Evolutionary conservation across 30 jellyfish, hydroid and myxozoan genomes (phyloP).

Genomic region (Aurelia aurita complex sp. Pacific): DNA sequence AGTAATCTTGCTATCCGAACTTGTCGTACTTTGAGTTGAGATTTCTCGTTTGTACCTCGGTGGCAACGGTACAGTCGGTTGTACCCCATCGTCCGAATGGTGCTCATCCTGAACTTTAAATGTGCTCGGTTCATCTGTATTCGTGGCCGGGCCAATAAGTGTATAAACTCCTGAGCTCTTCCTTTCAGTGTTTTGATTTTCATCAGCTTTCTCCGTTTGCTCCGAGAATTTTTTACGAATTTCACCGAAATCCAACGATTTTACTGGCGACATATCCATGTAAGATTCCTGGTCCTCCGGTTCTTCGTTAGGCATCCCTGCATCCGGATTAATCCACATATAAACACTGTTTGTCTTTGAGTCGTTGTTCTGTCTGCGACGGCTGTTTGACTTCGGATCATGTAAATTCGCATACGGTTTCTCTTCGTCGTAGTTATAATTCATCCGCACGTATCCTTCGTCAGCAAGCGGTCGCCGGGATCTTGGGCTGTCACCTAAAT

Average conservation of each 20-base stretch:
- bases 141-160: no score
- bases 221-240: not conserved
- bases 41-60: conserved; percentile 33
- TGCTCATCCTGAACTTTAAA: no score
- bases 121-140: no score
- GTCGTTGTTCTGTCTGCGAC: not conserved
- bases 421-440: conserved; percentile 20
- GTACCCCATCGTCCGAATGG: no score
- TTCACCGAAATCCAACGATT: not conserved
- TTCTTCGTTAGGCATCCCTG: not conserved
- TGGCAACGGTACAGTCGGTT: conserved; percentile 22
- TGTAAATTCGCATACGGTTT: not conserved
- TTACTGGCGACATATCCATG: conserved; percentile 42
- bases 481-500: conserved; percentile 1
- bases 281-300: conserved; percentile 20
- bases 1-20: not conserved
- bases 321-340: conserved; percentile 43
- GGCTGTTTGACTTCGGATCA: not conserved
- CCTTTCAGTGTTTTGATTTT: no score
- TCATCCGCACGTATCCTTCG: conserved; percentile 56
- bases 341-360: conserved; percentile 11
- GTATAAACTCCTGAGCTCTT: no score
- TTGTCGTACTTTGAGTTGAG: not conserved
- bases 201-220: not conserved
- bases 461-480: conserved; percentile 14